Percentiles rank a stretch among this genome's conserved stretches.
These are phyloP conservation scores for Samia ricini DNA, from an alignment of 1,140 invertebrate genomes.

Conservation along the genomic window DNA sequence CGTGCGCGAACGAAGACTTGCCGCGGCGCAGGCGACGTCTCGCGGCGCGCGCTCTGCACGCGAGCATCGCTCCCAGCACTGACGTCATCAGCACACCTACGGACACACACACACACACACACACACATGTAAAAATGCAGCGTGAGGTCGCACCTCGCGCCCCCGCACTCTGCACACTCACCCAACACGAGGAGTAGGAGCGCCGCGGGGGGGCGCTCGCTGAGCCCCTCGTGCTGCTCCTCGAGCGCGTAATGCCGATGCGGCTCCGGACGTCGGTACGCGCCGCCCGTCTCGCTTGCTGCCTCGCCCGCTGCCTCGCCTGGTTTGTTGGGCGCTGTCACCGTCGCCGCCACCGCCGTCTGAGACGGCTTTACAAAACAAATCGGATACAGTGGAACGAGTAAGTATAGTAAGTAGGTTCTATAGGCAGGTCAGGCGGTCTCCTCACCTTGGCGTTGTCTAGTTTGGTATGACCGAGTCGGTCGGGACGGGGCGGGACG, in stretches of 20 bases:
- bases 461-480: conserved; percentile 13
- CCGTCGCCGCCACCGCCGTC: conserved; percentile 11
- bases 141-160: no score
- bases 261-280: conserved; percentile 9
- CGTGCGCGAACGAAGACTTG: conserved; percentile 92
- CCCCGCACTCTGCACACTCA: conserved; percentile 62
- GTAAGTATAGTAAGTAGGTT: no score
- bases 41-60: conserved; percentile 85
- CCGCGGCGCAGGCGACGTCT: conserved; percentile 85
- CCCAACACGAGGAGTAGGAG: conserved; percentile 90
- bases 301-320: conserved; percentile 11
- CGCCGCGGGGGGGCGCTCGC: conserved; percentile 86
- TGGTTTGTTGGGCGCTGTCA: conserved; percentile 9
- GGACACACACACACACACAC: conserved; percentile 80
- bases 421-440: no score
- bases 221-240: conserved; percentile 78
- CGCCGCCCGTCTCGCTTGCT: background rate
- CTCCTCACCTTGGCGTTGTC: background rate
- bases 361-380: no score
- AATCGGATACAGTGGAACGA: no score
- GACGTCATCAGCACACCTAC: conserved; percentile 83
- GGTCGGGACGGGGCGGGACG: conserved; percentile 11
- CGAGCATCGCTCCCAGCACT: conserved; percentile 83
- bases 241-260: conserved; percentile 28
- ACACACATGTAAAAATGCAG: no score